phyloP scores from a whole-genome alignment of 1,140 invertebrate genomes.

The Asobara japonica region DNA sequence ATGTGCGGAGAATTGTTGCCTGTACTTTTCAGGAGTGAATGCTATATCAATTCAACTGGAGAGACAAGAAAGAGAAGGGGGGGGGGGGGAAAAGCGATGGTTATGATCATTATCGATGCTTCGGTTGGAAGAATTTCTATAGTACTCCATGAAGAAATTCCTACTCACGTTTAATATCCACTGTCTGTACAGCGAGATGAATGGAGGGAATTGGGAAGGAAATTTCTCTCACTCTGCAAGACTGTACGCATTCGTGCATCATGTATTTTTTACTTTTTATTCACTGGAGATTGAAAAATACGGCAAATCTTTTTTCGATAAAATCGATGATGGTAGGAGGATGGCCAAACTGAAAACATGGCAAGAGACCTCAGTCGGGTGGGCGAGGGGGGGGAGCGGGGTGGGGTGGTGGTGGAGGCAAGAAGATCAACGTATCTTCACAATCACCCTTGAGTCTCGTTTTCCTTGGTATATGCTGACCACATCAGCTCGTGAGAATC shows the following conservation, averaged over 20 bases:
- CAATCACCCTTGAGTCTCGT: constrained; percentile 26
- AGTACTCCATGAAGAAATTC: constrained; percentile 17
- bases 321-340: constrained; percentile 16
- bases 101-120: constrained; percentile 6
- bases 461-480: constrained; percentile 28
- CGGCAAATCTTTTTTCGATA: constrained; percentile 10
- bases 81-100: not conserved
- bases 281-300: not conserved
- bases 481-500: constrained; percentile 24
- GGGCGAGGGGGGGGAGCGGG: not conserved
- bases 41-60: not conserved
- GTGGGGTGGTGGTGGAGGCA: too few species aligned
- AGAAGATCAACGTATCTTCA: constrained; percentile 7
- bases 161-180: constrained; percentile 22
- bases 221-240: not conserved
- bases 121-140: constrained; percentile 1
- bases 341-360: not conserved
- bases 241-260: constrained; percentile 19
- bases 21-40: not conserved
- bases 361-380: constrained; percentile 4
- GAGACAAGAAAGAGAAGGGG: not conserved
- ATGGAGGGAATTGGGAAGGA: not conserved
- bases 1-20: constrained; percentile 3
- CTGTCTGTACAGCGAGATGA: constrained; percentile 27
- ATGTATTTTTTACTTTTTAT: not conserved